phyloP scores from a whole-genome alignment of 2,888 invertebrate genomes.

The Ichneumoninae sp. region DNA sequence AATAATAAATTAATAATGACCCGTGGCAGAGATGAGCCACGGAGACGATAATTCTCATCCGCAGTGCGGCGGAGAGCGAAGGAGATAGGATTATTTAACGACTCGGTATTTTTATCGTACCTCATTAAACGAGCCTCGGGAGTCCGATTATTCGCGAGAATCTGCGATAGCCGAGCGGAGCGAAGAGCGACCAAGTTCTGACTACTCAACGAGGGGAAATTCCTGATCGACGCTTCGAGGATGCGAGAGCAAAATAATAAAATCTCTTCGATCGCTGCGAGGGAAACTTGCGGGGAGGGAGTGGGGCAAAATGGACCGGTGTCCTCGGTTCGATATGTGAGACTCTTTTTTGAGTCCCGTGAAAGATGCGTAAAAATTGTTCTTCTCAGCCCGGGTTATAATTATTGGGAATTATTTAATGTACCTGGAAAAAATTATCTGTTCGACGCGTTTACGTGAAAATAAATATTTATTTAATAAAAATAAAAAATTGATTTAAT shows the following conservation, averaged over 20 bases:
- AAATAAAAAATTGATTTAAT: too few relatives aligned
- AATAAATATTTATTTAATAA: too few relatives aligned
- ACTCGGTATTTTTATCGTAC: constrained; percentile 12
- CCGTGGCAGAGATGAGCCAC: constrained; percentile 27
- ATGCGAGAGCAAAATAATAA: neutral
- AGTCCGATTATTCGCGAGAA: constrained; percentile 6
- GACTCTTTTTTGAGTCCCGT: too few relatives aligned
- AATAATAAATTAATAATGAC: constrained; percentile 53
- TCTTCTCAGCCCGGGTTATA: too few relatives aligned
- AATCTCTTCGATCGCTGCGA: neutral
- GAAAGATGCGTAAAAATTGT: too few relatives aligned
- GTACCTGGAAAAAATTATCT: too few relatives aligned
- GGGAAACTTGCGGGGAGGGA: neutral
- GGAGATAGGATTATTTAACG: neutral
- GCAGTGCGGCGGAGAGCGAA: neutral
- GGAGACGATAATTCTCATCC: constrained; percentile 28
- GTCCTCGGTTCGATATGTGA: too few relatives aligned
- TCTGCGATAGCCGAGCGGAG: neutral
- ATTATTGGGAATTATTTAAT: too few relatives aligned
- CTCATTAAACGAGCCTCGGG: constrained; percentile 4
- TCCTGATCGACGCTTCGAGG: neutral
- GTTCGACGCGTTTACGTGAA: too few relatives aligned
- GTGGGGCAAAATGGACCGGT: neutral
- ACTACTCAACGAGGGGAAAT: neutral
- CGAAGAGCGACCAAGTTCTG: neutral